A percentile compares a stretch with the other conserved stretches of the same genome.
These are phyloP conservation scores for Melangyna quadrimaculata DNA, from an alignment of 2,888 invertebrate genomes.

Conservation along the genomic window DNA sequence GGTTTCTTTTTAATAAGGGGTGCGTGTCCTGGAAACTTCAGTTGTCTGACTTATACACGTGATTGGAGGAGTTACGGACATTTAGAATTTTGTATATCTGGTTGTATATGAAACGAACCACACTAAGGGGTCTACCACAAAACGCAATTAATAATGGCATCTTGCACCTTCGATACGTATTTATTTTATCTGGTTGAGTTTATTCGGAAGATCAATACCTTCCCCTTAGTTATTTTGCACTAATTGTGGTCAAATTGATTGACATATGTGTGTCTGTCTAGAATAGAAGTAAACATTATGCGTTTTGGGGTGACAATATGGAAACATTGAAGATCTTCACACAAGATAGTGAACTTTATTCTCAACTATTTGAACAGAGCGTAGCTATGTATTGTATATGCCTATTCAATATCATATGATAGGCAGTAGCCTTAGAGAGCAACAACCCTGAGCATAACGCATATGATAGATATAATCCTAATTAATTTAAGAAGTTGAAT, in stretches of 20 bases:
- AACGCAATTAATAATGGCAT: constrained; percentile 29
- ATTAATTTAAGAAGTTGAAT: neutral
- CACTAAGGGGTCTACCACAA: neutral
- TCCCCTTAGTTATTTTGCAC: constrained; percentile 10
- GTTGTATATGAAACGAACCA: neutral
- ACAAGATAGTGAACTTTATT: neutral
- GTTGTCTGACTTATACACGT: constrained; percentile 6
- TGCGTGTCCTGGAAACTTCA: constrained; percentile 23
- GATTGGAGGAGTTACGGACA: constrained; percentile 28
- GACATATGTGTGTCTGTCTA: neutral
- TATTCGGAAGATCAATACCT: constrained; percentile 20
- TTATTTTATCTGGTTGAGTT: constrained; percentile 17
- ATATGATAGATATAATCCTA: neutral
- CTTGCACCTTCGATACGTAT: constrained; percentile 16
- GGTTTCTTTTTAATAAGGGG: constrained; percentile 32
- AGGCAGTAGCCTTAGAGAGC: neutral
- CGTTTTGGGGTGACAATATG: constrained; percentile 17
- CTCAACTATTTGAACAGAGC: neutral
- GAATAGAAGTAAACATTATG: neutral
- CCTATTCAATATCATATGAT: neutral
- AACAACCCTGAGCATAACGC: neutral
- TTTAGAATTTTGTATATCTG: constrained; percentile 7
- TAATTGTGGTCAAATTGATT: constrained; percentile 39
- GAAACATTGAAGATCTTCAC: constrained; percentile 14
- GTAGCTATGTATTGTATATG: neutral